phyloP scores from a whole-genome alignment of 1,140 invertebrate species.

The Formica exsecta region DNA sequence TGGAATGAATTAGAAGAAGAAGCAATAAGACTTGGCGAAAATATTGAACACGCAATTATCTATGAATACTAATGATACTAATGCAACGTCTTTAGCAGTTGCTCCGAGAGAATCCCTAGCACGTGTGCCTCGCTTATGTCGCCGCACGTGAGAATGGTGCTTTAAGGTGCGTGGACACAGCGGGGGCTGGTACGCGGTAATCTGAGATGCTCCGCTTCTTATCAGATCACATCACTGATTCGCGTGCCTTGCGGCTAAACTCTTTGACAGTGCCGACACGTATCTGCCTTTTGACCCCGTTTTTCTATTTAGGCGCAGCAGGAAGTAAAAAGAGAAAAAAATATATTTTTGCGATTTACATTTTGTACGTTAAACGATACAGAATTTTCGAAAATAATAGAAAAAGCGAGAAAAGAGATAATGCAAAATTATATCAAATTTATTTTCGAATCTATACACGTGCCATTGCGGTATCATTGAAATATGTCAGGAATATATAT shows the following conservation, averaged over 20 bases:
- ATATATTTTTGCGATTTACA: constrained; percentile 11
- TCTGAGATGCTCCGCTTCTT: constrained; percentile 81
- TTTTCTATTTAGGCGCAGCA: constrained; percentile 65
- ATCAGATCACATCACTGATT: constrained; percentile 84
- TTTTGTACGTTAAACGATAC: neutral
- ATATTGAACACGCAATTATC: constrained; percentile 3
- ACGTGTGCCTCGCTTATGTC: constrained; percentile 71
- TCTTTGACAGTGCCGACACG: constrained; percentile 85
- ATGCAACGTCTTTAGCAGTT: constrained; percentile 18
- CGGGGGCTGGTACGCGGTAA: constrained; percentile 81
- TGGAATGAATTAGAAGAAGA: neutral
- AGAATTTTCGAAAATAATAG: neutral
- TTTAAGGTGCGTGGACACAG: constrained; percentile 82
- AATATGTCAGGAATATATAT: neutral
- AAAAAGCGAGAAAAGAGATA: neutral
- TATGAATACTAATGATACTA: neutral
- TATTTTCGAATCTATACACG: neutral
- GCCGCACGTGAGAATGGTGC: constrained; percentile 81
- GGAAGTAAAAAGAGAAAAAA: neutral
- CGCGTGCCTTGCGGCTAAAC: constrained; percentile 72
- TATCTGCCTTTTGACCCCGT: constrained; percentile 74
- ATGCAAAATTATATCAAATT: constrained; percentile 8
- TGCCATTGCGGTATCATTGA: neutral
- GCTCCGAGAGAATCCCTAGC: constrained; percentile 65
- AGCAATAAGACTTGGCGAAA: neutral